Conservation (phyloP, 2,113 vertebrate genomes). For the Onychostoma macrolepis region DNA sequence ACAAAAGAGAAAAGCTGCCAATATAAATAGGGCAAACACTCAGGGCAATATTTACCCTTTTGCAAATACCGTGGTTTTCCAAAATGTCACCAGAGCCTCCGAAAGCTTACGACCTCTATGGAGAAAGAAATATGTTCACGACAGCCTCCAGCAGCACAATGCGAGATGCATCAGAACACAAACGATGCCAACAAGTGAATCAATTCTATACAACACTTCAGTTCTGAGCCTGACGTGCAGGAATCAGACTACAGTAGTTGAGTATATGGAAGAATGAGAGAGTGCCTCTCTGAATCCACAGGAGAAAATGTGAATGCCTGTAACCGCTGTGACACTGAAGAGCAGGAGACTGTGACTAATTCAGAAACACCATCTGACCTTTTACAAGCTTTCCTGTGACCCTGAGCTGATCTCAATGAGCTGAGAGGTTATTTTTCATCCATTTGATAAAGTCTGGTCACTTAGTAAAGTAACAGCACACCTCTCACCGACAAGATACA, state of each 20-base stretch:
- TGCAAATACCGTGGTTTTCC: slow-evolving; percentile 57
- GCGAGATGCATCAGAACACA: background rate
- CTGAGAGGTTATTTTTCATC: background rate
- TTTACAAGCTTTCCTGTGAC: slow-evolving; percentile 7
- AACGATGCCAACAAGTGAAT: background rate
- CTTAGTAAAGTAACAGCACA: background rate
- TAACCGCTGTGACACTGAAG: slow-evolving; percentile 19
- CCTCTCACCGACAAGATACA: background rate
- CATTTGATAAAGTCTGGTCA: background rate
- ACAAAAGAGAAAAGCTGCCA: slow-evolving; percentile 36
- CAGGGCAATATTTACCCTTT: slow-evolving; percentile 68
- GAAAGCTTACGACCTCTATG: slow-evolving; percentile 53
- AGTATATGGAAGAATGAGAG: background rate
- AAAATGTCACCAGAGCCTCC: slow-evolving; percentile 68
- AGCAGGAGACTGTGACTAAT: slow-evolving; percentile 53
- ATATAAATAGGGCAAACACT: slow-evolving; percentile 58
- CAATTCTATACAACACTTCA: background rate
- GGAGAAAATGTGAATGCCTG: background rate
- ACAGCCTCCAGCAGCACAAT: slow-evolving; percentile 21
- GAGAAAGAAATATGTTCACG: slow-evolving; percentile 44
- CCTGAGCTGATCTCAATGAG: slow-evolving; percentile 10
- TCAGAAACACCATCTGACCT: slow-evolving; percentile 49
- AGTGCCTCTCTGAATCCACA: background rate
- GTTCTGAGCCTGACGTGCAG: background rate
- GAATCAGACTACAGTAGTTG: background rate